Evolutionary conservation across 2,888 invertebrate genomes (phyloP), one percentile per base, ranked within the genome.

Genomic region (Macaria notata): DNA sequence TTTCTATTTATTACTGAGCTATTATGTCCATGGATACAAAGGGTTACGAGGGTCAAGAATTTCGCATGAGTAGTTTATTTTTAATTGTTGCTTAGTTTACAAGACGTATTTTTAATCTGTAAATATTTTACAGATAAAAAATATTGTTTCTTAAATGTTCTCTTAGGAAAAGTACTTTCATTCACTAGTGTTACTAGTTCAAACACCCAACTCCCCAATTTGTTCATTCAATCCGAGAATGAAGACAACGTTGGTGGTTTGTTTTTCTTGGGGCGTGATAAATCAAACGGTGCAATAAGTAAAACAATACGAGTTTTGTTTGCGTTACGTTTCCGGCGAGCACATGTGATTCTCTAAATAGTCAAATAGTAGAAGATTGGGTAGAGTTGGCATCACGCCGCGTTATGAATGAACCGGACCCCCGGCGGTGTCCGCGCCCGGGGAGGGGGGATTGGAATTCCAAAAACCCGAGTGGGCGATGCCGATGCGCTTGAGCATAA

Each of bases 381-480:
- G 55, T 56, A 59, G 59, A 68, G 69, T 62, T 70, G 81, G 80
- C 77, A 80, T 79, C 84, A 81, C 79, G 84, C 76, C 76, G 84
- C 63, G 86, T 86, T 86, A 87, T 91, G 90, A 91, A 91, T 91
- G 90, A 84, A 88, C 79, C 72, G 75, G 85, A 84, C 85, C 85
- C 82, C 83, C 68, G 69, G 68, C 71, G 66, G 71, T 64, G 70
- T 66, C 48, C 60, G 60, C 57, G 61, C 57, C 59, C 55, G 62
- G 64, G 66, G 65, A 68, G 49, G 72, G 58, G 71, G 63, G 49
- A 70, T 69, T 64, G 71, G 89, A 90, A 91, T 91, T 90, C 86
- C 88, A 88, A 91, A 88, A 88, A 86, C 83, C 84, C 78, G 81
- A 85, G 85, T 86, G 86, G 85, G 85, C 82, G 83, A 83, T 76